Percentiles rank a stretch among this genome's conserved stretches.
phyloP scores from a whole-genome alignment of 2,797 vertebrate species.

The Brotula barbata region DNA sequence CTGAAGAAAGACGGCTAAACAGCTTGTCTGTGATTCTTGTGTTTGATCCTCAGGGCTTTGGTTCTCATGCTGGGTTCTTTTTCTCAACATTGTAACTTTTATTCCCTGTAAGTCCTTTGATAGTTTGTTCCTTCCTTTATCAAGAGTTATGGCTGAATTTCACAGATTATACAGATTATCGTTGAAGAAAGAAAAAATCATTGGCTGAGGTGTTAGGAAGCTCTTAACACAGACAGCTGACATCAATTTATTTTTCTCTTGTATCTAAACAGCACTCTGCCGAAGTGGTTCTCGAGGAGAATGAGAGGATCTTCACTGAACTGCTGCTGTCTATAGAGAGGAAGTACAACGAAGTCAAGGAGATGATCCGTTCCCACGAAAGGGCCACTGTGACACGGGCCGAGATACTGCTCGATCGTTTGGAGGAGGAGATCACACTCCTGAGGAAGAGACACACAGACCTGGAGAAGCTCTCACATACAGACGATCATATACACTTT shows the following conservation, averaged over 20 bases:
- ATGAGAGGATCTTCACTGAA: conserved; percentile 79
- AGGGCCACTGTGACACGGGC: conserved; percentile 64
- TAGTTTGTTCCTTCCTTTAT: no score
- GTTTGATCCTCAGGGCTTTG: no score
- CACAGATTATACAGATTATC: no score
- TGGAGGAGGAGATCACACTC: conserved; percentile 84
- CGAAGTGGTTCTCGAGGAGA: conserved; percentile 74
- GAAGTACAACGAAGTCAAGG: conserved; percentile 78
- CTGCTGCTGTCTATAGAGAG: conserved; percentile 77
- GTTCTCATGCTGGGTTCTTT: no score
- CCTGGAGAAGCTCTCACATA: conserved; percentile 78
- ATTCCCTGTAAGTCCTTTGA: no score
- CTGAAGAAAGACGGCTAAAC: no score
- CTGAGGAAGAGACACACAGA: conserved; percentile 77
- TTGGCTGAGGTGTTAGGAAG: no score
- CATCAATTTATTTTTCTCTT: neutral
- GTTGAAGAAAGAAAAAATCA: no score
- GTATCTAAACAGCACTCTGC: conserved; percentile 73
- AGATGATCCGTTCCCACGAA: conserved; percentile 77
- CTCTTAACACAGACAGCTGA: no score
- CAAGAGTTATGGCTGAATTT: no score
- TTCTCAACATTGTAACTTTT: no score
- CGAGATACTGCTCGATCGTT: conserved; percentile 73
- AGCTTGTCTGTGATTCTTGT: no score
- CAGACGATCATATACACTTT: conserved; percentile 82